phyloP scores from a whole-genome alignment of 2,113 vertebrate species.

The Lampris incognitus region DNA sequence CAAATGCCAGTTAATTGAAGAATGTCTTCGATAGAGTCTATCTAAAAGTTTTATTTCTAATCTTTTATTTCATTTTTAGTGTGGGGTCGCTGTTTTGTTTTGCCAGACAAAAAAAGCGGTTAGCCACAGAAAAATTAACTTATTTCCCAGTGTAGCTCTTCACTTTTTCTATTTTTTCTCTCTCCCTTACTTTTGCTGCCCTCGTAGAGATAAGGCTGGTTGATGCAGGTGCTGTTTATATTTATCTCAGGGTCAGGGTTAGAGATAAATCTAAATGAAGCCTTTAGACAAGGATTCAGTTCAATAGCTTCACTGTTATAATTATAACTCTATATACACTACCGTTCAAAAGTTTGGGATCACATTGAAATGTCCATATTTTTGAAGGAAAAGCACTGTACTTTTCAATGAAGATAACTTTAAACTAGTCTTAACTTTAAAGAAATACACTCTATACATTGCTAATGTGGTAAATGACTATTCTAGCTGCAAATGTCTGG shows the following conservation, averaged over 20 bases:
- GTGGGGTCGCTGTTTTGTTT: conserved; percentile 9
- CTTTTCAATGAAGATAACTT: no score
- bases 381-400: no score
- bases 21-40: conserved; percentile 14
- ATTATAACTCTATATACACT: no score
- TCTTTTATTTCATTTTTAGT: conserved; percentile 33
- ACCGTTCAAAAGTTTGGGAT: no score
- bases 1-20: neutral
- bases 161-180: conserved; percentile 7
- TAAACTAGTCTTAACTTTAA: no score
- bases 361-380: no score
- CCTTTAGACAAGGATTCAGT: no score
- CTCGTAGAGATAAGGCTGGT: neutral
- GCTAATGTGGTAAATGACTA: no score
- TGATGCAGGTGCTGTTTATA: neutral
- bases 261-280: neutral
- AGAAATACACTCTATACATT: no score
- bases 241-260: no score
- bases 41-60: neutral
- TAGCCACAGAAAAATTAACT: conserved; percentile 9
- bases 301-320: no score
- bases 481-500: no score
- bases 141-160: conserved; percentile 1
- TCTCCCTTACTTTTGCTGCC: conserved; percentile 1
- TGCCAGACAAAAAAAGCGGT: conserved; percentile 6